phyloP scores from a whole-genome alignment of 2,797 vertebrate genomes.

The Peromyscus aztecus region DNA sequence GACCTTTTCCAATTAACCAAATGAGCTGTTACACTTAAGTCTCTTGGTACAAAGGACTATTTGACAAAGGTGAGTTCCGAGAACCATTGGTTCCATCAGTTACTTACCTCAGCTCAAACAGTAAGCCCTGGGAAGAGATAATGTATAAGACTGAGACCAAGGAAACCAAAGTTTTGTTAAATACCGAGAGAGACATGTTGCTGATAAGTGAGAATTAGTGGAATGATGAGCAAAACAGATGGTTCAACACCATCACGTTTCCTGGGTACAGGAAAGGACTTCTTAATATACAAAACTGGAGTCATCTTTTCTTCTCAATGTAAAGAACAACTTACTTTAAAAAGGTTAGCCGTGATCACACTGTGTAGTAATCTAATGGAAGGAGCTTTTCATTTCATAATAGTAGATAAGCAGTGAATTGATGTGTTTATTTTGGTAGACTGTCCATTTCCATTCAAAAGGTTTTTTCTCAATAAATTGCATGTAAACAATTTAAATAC shows the following conservation, averaged over 20 bases:
- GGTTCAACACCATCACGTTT: background rate
- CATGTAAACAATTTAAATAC: constrained; percentile 60
- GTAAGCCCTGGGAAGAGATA: background rate
- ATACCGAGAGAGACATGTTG: background rate
- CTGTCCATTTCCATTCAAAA: constrained; percentile 48
- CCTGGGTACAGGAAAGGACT: background rate
- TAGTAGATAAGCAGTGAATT: constrained; percentile 54
- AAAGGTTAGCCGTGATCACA: constrained; percentile 34
- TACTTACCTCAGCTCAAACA: background rate
- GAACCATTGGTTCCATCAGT: background rate
- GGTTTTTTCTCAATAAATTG: constrained; percentile 29
- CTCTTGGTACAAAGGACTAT: background rate
- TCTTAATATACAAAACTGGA: constrained; percentile 9
- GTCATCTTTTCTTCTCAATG: constrained; percentile 24
- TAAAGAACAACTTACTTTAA: constrained; percentile 54
- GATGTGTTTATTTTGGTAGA: constrained; percentile 62
- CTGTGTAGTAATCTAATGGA: constrained; percentile 42
- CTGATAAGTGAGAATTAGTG: background rate
- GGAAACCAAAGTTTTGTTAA: constrained; percentile 44
- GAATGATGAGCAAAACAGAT: constrained; percentile 25
- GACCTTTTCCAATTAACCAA: constrained; percentile 14
- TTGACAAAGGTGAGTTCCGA: background rate
- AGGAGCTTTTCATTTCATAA: constrained; percentile 43
- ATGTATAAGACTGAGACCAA: background rate
- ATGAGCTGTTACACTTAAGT: constrained; percentile 37